phyloP scores from a whole-genome alignment of 2,797 vertebrate species.

The Crax fasciolata region DNA sequence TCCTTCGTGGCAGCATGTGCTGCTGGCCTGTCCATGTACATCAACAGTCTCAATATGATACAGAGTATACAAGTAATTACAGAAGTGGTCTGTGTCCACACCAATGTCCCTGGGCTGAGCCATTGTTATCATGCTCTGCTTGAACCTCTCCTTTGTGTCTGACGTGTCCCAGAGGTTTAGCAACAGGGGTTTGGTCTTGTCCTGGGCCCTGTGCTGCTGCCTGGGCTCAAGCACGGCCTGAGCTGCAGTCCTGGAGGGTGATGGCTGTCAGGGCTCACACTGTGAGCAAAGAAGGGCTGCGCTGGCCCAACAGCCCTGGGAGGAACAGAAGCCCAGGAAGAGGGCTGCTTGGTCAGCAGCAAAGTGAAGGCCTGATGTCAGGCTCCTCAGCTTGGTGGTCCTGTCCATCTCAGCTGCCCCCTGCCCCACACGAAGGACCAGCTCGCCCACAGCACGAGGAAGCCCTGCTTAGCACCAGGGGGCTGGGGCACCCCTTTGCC shows the following conservation, averaged over 20 bases:
- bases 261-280: accelerated
- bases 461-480: background rate
- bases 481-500: background rate
- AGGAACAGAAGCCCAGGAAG: accelerated
- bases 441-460: background rate
- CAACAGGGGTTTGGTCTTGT: background rate
- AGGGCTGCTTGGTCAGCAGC: background rate
- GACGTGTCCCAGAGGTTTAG: background rate
- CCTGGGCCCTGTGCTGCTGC: background rate
- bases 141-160: background rate
- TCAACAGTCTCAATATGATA: accelerated
- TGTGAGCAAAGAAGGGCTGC: accelerated
- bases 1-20: background rate
- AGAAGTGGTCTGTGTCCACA: background rate
- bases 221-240: accelerated
- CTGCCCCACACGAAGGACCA: background rate
- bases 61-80: background rate
- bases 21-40: accelerated
- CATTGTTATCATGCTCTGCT: background rate
- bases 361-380: accelerated
- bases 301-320: accelerated
- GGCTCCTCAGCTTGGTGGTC: background rate
- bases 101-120: accelerated
- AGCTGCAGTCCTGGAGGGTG: background rate
- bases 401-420: background rate